Conservation (phyloP, 2,113 vertebrate species). For the Sinosuthora webbiana region DNA sequence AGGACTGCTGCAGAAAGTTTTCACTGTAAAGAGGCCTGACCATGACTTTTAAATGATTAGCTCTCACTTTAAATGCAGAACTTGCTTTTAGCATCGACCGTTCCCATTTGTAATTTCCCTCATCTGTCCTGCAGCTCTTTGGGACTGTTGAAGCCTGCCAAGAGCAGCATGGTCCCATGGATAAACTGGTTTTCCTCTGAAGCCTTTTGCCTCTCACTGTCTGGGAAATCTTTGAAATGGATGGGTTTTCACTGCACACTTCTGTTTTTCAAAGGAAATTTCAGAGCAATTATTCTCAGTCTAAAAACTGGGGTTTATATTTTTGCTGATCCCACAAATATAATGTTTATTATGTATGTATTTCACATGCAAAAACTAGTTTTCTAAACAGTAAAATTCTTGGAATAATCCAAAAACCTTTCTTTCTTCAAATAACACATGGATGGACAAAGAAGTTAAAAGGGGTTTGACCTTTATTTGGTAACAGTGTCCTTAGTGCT, state of each 20-base stretch:
- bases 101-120: not conserved
- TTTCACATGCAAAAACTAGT: not conserved
- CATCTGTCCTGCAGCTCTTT: not conserved
- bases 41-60: not conserved
- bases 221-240: not conserved
- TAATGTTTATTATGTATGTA: not conserved
- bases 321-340: not conserved
- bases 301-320: not conserved
- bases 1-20: not conserved
- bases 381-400: not conserved
- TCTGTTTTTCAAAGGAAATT: not conserved
- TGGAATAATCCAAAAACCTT: not conserved
- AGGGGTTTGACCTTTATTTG: not conserved
- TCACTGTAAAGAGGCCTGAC: not conserved
- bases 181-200: not conserved
- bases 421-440: not conserved
- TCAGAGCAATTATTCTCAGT: not conserved
- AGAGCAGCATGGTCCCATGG: not conserved
- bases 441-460: not conserved
- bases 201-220: not conserved
- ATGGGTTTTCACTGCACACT: not conserved
- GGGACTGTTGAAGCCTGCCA: not conserved
- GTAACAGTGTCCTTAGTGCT: not conserved
- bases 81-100: not conserved
- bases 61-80: not conserved